Evolutionary conservation across 1,140 invertebrate species (phyloP).

Genomic region (Cherax quadricarinatus): DNA sequence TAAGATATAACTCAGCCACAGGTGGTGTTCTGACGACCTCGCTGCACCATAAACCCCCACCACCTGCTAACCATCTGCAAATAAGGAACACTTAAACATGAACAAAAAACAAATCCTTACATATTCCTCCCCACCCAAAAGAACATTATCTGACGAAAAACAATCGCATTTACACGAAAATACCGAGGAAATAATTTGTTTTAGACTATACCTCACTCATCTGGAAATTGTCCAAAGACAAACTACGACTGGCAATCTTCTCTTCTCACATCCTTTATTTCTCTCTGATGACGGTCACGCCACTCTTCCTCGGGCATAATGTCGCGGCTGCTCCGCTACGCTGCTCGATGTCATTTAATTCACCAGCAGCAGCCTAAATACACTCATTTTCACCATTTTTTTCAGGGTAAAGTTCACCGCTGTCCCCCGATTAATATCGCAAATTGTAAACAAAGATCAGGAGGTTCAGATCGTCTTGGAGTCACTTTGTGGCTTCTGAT

Average conservation of each 20-base stretch:
- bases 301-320: not conserved
- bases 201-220: not conserved
- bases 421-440: constrained; percentile 6
- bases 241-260: not conserved
- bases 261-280: not conserved
- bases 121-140: too few relatives aligned
- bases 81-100: too few relatives aligned
- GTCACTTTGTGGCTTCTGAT: too few relatives aligned
- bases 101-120: too few relatives aligned
- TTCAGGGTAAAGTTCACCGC: not conserved
- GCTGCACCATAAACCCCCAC: too few relatives aligned
- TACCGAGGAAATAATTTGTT: too few relatives aligned
- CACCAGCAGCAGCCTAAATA: not conserved
- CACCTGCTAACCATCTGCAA: too few relatives aligned
- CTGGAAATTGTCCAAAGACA: not conserved
- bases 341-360: not conserved
- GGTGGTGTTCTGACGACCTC: too few relatives aligned
- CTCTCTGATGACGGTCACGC: not conserved
- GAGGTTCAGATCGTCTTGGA: not conserved
- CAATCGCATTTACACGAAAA: too few relatives aligned
- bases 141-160: too few relatives aligned
- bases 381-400: not conserved
- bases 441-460: constrained; percentile 33
- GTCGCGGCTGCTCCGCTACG: not conserved
- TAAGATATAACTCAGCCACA: too few relatives aligned